phyloP scores from a whole-genome alignment of 2,797 vertebrate species.

The Pagetopsis macropterus region DNA sequence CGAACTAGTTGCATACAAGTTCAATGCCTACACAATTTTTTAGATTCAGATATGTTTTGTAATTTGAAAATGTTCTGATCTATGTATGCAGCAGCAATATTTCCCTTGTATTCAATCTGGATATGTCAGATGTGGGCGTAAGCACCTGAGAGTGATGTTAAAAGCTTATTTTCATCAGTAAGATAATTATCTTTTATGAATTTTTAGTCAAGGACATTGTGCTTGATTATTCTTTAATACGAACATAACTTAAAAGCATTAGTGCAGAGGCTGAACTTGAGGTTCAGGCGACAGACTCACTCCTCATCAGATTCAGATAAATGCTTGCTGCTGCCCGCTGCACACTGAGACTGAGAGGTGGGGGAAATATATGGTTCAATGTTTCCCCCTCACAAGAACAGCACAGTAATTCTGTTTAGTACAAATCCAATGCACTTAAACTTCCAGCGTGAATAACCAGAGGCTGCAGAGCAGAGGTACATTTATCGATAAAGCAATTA shows the following conservation, averaged over 20 bases:
- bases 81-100: neutral
- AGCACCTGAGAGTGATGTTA: neutral
- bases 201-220: neutral
- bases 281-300: constrained; percentile 27
- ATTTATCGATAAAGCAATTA: constrained; percentile 84
- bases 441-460: constrained; percentile 80
- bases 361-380: constrained; percentile 73
- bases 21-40: neutral
- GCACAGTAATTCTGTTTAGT: constrained; percentile 82
- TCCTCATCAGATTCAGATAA: constrained; percentile 57
- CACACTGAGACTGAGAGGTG: constrained; percentile 37
- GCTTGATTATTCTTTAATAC: neutral
- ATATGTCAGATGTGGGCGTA: neutral
- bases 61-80: neutral
- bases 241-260: constrained; percentile 34
- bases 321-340: constrained; percentile 45
- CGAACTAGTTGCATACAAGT: neutral
- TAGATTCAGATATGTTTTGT: neutral
- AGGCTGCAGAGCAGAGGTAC: constrained; percentile 79
- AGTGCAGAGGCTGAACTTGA: constrained; percentile 23
- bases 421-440: constrained; percentile 86
- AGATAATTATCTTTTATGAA: neutral
- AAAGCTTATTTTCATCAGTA: neutral
- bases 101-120: neutral
- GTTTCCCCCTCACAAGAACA: constrained; percentile 72